Conservation (phyloP, 2,113 vertebrate species). For the Hippocampus comes region DNA sequence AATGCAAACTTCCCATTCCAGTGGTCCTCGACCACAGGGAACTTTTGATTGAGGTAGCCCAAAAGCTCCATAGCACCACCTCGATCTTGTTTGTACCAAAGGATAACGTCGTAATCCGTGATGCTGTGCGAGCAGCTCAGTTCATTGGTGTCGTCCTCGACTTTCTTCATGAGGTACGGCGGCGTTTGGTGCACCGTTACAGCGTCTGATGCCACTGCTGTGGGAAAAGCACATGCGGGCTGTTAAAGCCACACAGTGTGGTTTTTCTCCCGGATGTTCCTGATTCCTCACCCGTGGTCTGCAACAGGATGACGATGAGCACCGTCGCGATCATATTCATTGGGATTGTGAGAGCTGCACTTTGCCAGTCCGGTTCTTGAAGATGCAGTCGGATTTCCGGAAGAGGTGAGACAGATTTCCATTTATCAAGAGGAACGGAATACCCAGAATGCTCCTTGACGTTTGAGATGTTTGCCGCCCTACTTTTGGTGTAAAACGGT, state of each 20-base stretch:
- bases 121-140: slow-evolving; percentile 50
- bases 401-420: neutral
- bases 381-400: neutral
- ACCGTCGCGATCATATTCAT: slow-evolving; percentile 21
- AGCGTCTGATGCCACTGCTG: neutral
- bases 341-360: neutral
- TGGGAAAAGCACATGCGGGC: neutral
- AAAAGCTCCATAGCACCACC: slow-evolving; percentile 27
- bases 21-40: neutral
- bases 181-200: slow-evolving; percentile 33
- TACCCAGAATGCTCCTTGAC: neutral
- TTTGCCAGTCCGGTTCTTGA: neutral
- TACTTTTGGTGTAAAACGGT: slow-evolving; percentile 7
- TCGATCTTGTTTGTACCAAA: slow-evolving; percentile 57
- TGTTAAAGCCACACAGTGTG: neutral
- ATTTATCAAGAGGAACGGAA: neutral
- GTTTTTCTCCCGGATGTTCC: neutral
- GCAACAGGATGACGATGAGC: slow-evolving; percentile 4
- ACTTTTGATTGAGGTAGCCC: slow-evolving; percentile 26
- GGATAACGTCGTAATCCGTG: fast-evolving
- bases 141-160: slow-evolving; percentile 15
- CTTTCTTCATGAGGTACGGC: slow-evolving; percentile 21
- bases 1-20: slow-evolving; percentile 36
- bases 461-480: slow-evolving; percentile 7
- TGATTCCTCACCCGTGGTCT: slow-evolving; percentile 15